Conservation (phyloP, 2,797 vertebrate species). For the Pantherophis vulpinus region DNA sequence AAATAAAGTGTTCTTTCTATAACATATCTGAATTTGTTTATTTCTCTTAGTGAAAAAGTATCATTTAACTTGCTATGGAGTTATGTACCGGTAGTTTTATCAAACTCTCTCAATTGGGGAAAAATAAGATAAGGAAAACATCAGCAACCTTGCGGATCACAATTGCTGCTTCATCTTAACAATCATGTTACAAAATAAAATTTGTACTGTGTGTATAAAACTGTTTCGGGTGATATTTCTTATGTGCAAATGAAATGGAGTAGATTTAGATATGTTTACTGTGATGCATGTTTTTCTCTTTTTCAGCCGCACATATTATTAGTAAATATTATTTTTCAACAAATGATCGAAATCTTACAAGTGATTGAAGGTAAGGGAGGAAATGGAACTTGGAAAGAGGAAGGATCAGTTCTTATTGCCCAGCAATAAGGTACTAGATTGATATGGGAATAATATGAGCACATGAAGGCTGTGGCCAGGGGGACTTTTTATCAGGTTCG, state of each 20-base stretch:
- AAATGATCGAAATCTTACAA: neutral
- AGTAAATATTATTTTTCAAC: neutral
- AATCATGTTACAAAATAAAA: neutral
- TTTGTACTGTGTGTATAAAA: neutral
- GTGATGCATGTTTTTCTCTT: neutral
- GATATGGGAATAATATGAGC: neutral
- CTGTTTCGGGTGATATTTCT: neutral
- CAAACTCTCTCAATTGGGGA: neutral
- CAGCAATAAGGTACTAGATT: neutral
- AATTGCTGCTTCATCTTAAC: neutral
- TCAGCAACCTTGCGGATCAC: neutral
- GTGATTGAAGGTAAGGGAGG: neutral
- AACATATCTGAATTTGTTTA: neutral
- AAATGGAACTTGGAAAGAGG: neutral
- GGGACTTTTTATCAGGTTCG: no score
- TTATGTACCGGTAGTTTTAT: neutral
- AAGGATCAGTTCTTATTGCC: neutral
- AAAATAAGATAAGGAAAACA: neutral
- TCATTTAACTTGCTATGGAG: neutral
- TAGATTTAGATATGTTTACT: neutral
- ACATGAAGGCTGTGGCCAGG: no score
- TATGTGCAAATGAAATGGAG: neutral
- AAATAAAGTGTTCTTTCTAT: neutral
- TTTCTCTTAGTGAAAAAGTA: neutral
- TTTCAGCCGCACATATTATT: neutral